These are phyloP conservation scores for Diadromus collaris DNA, from an alignment of 2,888 invertebrate species.

Conservation along the genomic window DNA sequence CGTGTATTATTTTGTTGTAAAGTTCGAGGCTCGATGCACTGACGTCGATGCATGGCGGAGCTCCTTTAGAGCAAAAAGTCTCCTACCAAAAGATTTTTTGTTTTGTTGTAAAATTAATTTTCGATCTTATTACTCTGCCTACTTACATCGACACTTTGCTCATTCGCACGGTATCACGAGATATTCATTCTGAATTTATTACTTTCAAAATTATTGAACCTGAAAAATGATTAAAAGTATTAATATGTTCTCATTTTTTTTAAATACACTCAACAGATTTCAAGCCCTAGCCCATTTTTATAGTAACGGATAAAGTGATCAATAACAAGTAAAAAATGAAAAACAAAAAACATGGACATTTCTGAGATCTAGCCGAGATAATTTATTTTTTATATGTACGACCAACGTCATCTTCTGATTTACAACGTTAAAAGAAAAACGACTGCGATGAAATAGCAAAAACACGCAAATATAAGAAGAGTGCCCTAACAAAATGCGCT, in stretches of 20 bases:
- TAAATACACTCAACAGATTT: too few species aligned
- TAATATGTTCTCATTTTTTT: too few species aligned
- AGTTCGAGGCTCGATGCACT: not conserved
- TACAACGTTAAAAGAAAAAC: not conserved
- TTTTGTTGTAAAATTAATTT: not conserved
- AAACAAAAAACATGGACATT: not conserved
- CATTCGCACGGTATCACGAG: not conserved
- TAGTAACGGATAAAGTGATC: too few species aligned
- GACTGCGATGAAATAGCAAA: not conserved
- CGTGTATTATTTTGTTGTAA: constrained; percentile 29
- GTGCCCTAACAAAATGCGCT: not conserved
- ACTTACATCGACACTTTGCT: not conserved
- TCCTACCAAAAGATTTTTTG: not conserved
- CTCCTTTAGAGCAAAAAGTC: not conserved
- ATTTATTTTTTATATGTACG: not conserved
- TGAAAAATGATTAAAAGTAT: too few species aligned
- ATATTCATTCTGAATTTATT: too few species aligned
- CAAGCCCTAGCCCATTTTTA: too few species aligned
- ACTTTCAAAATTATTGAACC: too few species aligned
- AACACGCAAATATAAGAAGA: not conserved
- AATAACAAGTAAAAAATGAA: not conserved
- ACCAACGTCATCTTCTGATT: not conserved
- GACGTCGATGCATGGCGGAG: not conserved
- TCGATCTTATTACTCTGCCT: not conserved
- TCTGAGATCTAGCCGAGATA: not conserved